Evolutionary conservation across 2,113 vertebrate species (phyloP).

Genomic region (Petaurus breviceps): DNA sequence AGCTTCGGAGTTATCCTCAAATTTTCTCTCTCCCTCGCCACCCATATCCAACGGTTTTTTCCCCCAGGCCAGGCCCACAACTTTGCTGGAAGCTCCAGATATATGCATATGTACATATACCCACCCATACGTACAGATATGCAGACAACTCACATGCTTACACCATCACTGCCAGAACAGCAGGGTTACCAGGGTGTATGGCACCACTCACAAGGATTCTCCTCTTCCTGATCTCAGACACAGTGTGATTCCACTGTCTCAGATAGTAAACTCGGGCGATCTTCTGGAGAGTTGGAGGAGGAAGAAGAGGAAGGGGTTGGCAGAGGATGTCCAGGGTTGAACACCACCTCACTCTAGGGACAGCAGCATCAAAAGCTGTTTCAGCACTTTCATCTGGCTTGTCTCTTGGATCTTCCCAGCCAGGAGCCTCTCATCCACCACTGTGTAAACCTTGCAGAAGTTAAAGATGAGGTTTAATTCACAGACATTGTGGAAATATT

Average conservation of each 20-base stretch:
- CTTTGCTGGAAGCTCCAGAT: slow-evolving; percentile 71
- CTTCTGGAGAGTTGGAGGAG: background rate
- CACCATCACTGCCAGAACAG: background rate
- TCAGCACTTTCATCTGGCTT: slow-evolving; percentile 97
- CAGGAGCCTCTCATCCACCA: slow-evolving; percentile 97
- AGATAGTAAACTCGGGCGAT: background rate
- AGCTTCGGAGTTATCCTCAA: background rate
- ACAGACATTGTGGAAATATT: slow-evolving; percentile 97
- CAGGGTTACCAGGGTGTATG: background rate
- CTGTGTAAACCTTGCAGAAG: slow-evolving; percentile 98
- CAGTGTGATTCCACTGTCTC: background rate
- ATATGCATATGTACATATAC: background rate
- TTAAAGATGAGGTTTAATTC: slow-evolving; percentile 96
- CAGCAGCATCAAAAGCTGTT: slow-evolving; percentile 96
- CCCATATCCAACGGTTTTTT: background rate
- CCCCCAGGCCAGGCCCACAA: slow-evolving; percentile 17
- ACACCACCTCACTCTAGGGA: slow-evolving; percentile 88
- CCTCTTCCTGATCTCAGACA: background rate
- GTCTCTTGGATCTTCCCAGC: slow-evolving; percentile 96
- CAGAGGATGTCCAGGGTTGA: background rate
- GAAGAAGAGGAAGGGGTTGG: background rate
- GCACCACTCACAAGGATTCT: slow-evolving; percentile 55
- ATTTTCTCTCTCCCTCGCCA: background rate
- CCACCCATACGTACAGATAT: background rate
- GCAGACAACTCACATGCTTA: background rate